phyloP scores from a whole-genome alignment of 2,113 vertebrate species.

The Nothoprocta pentlandii region DNA sequence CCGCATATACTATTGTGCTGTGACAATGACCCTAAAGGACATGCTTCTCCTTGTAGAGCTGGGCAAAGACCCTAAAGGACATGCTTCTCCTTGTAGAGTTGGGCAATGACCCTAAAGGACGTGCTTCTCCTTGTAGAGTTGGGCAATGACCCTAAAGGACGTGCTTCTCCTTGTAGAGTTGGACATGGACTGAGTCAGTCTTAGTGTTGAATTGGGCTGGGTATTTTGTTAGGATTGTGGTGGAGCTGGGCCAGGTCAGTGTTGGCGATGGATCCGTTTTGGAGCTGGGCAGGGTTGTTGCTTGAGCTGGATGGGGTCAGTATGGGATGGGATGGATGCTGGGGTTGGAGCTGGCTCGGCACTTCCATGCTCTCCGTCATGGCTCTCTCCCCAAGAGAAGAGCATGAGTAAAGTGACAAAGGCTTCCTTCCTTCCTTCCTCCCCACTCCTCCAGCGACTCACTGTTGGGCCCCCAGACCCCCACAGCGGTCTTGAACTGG shows the following conservation, averaged over 20 bases:
- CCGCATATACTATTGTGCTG: accelerated
- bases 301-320: not conserved
- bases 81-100: too few relatives aligned
- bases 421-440: not conserved
- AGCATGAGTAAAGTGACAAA: not conserved
- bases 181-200: not conserved
- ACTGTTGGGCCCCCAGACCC: not conserved
- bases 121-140: too few relatives aligned
- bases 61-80: not conserved
- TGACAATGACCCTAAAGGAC: not conserved
- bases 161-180: too few relatives aligned
- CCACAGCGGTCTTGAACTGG: not conserved
- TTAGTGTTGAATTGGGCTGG: not conserved
- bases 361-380: not conserved
- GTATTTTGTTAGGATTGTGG: too few relatives aligned
- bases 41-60: too few relatives aligned
- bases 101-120: not conserved
- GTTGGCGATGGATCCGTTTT: not conserved
- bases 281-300: not conserved
- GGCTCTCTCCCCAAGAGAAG: not conserved
- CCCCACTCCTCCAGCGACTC: not conserved
- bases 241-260: too few relatives aligned
- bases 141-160: not conserved
- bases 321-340: not conserved
- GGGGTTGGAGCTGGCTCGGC: not conserved